Percentiles rank a stretch among this genome's conserved stretches.
Conservation (phyloP, 2,113 vertebrate species). For the Odocoileus virginianus region DNA sequence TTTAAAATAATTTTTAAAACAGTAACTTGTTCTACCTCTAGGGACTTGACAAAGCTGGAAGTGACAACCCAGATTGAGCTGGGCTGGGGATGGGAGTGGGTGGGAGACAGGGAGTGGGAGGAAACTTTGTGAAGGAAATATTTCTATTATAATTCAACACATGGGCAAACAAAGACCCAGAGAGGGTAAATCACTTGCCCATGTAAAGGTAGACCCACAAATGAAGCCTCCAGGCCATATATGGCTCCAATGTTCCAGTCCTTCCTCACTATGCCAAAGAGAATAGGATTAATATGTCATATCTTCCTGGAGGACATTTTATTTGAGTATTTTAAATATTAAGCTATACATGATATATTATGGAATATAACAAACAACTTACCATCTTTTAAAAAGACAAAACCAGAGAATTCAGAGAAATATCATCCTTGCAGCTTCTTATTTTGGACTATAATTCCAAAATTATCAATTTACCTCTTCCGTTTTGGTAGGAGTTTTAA, state of each 20-base stretch:
- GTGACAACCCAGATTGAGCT: neutral
- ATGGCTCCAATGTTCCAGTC: neutral
- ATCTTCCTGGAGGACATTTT: neutral
- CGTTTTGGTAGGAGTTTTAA: neutral
- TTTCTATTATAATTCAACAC: neutral
- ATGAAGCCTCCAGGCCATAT: neutral
- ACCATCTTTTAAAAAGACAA: neutral
- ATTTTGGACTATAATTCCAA: neutral
- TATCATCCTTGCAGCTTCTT: neutral
- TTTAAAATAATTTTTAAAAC: neutral
- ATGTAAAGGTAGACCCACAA: neutral
- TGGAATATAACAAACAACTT: neutral
- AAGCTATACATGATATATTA: neutral
- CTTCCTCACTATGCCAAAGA: neutral
- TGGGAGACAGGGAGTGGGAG: neutral
- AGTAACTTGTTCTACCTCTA: neutral
- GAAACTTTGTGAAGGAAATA: neutral
- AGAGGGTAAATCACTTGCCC: neutral
- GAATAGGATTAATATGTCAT: neutral
- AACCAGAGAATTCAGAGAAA: neutral
- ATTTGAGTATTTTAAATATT: neutral
- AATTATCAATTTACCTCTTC: neutral
- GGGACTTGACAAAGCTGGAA: neutral
- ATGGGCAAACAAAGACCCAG: neutral
- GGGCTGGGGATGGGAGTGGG: neutral